Conservation (phyloP, 2,888 invertebrate species). For the Andrena fulva region DNA sequence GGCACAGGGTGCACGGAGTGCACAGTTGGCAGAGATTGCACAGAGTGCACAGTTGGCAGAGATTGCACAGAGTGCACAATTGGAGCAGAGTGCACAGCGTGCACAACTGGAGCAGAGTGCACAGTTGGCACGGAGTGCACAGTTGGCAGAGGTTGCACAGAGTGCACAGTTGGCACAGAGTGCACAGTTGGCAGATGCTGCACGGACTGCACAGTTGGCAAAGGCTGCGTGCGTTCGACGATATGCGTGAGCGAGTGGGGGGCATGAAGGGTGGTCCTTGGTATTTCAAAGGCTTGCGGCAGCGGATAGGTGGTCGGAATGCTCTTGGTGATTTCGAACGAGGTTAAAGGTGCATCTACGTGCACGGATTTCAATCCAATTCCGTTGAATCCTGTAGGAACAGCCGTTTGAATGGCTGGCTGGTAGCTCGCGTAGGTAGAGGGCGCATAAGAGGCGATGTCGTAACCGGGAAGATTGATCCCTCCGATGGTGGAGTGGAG, state of each 20-base stretch:
- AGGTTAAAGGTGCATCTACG: neutral
- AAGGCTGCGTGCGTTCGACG: neutral
- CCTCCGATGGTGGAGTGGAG: neutral
- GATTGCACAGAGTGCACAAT: neutral
- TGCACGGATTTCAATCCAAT: neutral
- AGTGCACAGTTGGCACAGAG: neutral
- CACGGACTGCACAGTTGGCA: neutral
- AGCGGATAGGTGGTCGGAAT: neutral
- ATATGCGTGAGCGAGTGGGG: neutral
- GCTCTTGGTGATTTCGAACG: neutral
- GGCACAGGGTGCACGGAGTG: neutral
- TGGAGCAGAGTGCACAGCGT: neutral
- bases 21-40: neutral
- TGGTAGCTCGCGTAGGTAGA: neutral
- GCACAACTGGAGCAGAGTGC: neutral
- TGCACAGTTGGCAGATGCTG: neutral
- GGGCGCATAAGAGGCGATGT: neutral
- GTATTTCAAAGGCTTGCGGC: neutral
- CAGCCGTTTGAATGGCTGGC: neutral
- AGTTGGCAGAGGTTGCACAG: neutral
- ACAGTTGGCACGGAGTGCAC: neutral
- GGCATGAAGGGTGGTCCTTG: neutral
- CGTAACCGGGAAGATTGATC: neutral
- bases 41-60: neutral
- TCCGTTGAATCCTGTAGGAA: neutral